These are phyloP conservation scores for Diachrysia chrysitis DNA, from an alignment of 2,888 invertebrate genomes.

Conservation along the genomic window DNA sequence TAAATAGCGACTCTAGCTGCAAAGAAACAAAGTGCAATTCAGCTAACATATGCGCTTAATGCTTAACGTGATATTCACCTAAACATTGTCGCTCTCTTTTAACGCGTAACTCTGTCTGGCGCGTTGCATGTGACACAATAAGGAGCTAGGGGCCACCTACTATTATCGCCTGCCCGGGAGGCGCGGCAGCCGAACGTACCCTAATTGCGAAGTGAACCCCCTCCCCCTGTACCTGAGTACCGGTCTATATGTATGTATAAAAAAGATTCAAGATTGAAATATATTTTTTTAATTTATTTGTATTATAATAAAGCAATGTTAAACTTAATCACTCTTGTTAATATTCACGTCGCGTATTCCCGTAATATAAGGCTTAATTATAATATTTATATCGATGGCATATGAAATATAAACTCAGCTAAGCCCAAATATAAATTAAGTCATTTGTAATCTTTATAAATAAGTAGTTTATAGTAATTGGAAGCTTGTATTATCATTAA, in stretches of 20 bases:
- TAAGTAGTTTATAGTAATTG: conserved; percentile 43
- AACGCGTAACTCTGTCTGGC: too few species aligned
- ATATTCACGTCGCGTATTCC: not conserved
- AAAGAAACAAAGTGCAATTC: too few species aligned
- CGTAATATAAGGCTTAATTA: not conserved
- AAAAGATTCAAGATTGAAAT: not conserved
- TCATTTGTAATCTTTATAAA: conserved; percentile 33
- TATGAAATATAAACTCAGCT: conserved; percentile 26
- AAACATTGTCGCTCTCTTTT: too few species aligned
- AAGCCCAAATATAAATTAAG: conserved; percentile 21
- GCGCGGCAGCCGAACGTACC: too few species aligned
- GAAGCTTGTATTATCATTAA: conserved; percentile 27
- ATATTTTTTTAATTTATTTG: not conserved
- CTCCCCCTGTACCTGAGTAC: too few species aligned
- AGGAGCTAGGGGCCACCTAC: too few species aligned
- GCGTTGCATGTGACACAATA: too few species aligned
- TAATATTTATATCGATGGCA: conserved; percentile 30
- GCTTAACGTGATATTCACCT: too few species aligned
- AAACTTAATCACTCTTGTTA: not conserved
- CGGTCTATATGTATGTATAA: not conserved
- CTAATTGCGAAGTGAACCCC: too few species aligned
- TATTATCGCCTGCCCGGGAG: too few species aligned
- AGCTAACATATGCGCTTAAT: too few species aligned
- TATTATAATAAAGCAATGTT: not conserved
- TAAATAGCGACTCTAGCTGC: too few species aligned